A percentile compares a stretch with the other conserved stretches of the same genome.
Evolutionary conservation across 2,113 vertebrate species (phyloP).

Genomic region (Gallinago undulata): DNA sequence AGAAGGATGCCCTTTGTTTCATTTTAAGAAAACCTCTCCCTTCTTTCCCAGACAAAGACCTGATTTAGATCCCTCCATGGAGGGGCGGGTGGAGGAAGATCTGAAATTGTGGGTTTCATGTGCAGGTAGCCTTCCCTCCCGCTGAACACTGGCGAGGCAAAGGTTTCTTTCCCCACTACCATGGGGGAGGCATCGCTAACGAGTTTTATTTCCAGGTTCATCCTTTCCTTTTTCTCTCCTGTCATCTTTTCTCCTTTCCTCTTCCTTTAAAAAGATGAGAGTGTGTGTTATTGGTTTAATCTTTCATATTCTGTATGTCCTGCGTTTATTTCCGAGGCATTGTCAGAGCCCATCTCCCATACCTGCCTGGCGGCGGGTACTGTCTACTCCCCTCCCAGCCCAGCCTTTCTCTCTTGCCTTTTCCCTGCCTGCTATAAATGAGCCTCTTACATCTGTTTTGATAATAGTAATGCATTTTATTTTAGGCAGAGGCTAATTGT

Average conservation of each 20-base stretch:
- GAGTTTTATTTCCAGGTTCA: background rate
- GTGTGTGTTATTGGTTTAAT: background rate
- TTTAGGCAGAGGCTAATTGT: background rate
- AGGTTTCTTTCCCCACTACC: background rate
- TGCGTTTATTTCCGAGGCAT: background rate
- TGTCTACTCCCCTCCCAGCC: background rate
- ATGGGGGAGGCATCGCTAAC: background rate
- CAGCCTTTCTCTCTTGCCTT: background rate
- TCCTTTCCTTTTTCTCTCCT: background rate
- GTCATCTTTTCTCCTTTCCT: background rate
- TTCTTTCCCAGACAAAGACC: slow-evolving; percentile 1
- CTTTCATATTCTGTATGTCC: background rate
- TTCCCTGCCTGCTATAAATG: background rate
- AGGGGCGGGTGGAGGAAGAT: background rate
- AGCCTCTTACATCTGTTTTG: background rate
- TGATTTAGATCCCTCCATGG: background rate
- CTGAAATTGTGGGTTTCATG: background rate
- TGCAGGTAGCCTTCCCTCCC: background rate
- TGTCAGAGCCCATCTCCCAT: background rate
- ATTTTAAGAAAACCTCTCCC: background rate
- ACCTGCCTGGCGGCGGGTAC: fast-evolving
- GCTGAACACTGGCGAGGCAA: background rate
- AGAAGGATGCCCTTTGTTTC: slow-evolving; percentile 8
- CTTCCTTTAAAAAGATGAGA: background rate
- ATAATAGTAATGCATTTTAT: background rate